phyloP scores from a whole-genome alignment of 2,113 vertebrate species.

The Sakesphorus luctuosus region DNA sequence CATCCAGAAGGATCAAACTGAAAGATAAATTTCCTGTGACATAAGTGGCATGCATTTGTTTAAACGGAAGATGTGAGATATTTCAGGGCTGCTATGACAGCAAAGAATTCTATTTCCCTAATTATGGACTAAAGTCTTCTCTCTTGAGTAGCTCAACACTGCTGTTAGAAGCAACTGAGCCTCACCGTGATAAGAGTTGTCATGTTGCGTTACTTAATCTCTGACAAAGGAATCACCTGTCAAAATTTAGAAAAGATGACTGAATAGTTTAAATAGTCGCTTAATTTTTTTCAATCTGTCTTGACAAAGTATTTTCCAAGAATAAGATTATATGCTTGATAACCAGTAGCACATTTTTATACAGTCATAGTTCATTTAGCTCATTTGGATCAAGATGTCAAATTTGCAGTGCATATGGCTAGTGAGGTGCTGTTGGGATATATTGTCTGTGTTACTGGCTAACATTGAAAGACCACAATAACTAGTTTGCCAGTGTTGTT shows the following conservation, averaged over 20 bases:
- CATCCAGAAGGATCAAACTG: slow-evolving; percentile 14
- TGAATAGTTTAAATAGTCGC: not conserved
- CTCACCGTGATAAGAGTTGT: not conserved
- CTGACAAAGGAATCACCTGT: not conserved
- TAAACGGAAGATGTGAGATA: slow-evolving; percentile 23
- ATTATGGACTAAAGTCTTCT: not conserved
- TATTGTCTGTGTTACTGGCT: not conserved
- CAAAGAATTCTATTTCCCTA: not conserved
- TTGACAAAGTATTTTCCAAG: not conserved
- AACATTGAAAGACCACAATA: not conserved
- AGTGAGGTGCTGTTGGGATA: not conserved
- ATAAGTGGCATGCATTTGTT: not conserved
- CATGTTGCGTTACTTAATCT: not conserved
- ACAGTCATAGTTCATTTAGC: not conserved
- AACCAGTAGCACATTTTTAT: not conserved
- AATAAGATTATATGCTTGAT: not conserved
- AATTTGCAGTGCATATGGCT: not conserved
- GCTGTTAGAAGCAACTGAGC: not conserved
- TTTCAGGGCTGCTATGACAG: slow-evolving; percentile 10
- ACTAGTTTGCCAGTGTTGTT: not conserved
- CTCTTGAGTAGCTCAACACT: not conserved
- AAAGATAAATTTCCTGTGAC: slow-evolving; percentile 12
- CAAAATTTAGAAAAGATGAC: not conserved
- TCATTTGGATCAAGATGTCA: not conserved
- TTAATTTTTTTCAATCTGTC: not conserved